Percentiles rank a stretch among this genome's conserved stretches.
These are phyloP conservation scores for Cryptocheilus praepositus DNA, from an alignment of 2,888 invertebrate species.

Conservation along the genomic window DNA sequence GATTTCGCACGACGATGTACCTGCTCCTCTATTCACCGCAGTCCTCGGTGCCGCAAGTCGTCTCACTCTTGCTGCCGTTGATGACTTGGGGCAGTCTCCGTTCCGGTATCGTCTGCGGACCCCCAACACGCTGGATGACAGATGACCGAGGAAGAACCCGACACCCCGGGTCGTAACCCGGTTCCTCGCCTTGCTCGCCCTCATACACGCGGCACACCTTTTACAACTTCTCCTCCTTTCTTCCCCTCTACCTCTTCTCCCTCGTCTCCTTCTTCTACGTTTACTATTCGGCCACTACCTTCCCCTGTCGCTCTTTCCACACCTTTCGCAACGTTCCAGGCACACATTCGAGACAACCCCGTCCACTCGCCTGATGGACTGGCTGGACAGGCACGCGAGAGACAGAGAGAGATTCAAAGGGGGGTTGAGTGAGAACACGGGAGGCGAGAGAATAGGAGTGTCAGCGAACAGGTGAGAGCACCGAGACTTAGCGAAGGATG, in stretches of 20 bases:
- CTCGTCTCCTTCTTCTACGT: conserved; percentile 13
- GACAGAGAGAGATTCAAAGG: conserved; percentile 12
- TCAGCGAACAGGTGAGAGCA: too few relatives aligned
- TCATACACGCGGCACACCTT: conserved; percentile 41
- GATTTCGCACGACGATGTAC: too few relatives aligned
- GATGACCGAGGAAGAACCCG: conserved; percentile 14
- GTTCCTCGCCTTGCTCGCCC: conserved; percentile 27
- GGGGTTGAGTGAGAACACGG: too few relatives aligned
- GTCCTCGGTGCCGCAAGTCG: too few relatives aligned
- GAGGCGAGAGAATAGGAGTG: background rate
- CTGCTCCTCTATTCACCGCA: too few relatives aligned
- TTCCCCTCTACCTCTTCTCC: conserved; percentile 9
- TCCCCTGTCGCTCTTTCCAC: conserved; percentile 21
- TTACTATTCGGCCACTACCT: conserved; percentile 4
- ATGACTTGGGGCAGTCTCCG: too few relatives aligned
- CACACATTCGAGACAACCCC: conserved; percentile 20
- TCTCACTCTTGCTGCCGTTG: too few relatives aligned
- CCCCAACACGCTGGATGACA: conserved; percentile 34
- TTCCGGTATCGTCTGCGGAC: conserved; percentile 27
- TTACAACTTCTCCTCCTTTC: conserved; percentile 16
- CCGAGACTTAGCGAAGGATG: background rate
- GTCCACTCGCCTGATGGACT: too few relatives aligned
- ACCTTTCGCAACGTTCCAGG: conserved; percentile 27
- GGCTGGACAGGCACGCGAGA: background rate
- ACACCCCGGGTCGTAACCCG: conserved; percentile 43